Base-by-base conservation (phyloP, 2,113 vertebrate species). In the Nothocercus nigrocapillus region DNA sequence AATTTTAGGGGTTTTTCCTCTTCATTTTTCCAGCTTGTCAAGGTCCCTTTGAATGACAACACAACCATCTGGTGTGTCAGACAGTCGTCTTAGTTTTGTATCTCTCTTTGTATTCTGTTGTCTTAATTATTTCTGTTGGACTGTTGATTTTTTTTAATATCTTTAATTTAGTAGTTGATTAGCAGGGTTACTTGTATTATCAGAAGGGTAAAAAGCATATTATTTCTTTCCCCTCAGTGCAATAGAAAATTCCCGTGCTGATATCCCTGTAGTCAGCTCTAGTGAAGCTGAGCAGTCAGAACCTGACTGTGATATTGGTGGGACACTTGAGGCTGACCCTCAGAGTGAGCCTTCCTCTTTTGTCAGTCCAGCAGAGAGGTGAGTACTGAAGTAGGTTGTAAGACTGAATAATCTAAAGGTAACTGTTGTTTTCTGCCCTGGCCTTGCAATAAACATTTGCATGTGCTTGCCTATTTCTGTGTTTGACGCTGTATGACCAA, bases 201-300 rank as follows among this genome's bases (percentile, higher is more conserved):
- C 77, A 84, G 70, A 95, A 93, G 51, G 95, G 97, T 98, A 98
- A 99, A 98, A 96, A 36, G 97, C 95, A 44, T 98, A 93, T 99
- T 98, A 94, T 98, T 98, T 99, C 91, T 98, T 97, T 98, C 97
- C 97, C 98, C 96, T 98, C 97, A 99, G 99, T 98, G 98, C 98
- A 98, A 98, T 98, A 98, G 96, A 98, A 97, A 97, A 98, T 98
- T 98, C 98, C 98, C 98, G 94, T 98, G 98, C 98, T 98, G 98
- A 98, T 98, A 95, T 94, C 96, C 98, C 98, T 96, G 80, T 98
- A 98, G 98, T 98, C 98, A 98, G 97, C 97, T 98, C 98, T 98
- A 92, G 76, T 95, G 98, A 98, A 92, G 92, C 96, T 77, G 98
- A 98, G 95, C 98, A 97, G 38, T 95, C 98, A 95, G 98, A 98